phyloP scores from a whole-genome alignment of 2,113 vertebrate species.

The Peromyscus maniculatus region DNA sequence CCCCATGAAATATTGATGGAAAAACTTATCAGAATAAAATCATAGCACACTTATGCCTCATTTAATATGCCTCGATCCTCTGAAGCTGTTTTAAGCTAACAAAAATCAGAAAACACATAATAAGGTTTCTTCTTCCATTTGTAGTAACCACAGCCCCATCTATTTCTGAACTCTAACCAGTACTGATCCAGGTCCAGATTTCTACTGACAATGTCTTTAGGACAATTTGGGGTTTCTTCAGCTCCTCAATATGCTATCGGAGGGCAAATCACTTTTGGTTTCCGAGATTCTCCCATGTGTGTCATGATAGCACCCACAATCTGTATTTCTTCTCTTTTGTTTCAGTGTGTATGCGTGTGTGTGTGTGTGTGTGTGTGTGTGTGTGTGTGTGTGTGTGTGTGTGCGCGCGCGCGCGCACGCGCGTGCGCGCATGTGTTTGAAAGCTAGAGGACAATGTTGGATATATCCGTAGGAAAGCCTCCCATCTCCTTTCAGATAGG shows the following conservation, averaged over 20 bases:
- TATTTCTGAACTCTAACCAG: not conserved
- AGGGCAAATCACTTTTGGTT: not conserved
- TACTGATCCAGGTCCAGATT: not conserved
- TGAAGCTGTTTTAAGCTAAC: not conserved
- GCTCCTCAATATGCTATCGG: not conserved
- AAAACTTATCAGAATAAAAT: slow-evolving; percentile 16
- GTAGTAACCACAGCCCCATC: not conserved
- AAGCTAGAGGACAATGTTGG: not conserved
- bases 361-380: not conserved
- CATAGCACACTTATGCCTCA: not conserved
- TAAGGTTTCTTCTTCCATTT: not conserved
- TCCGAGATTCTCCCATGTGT: not conserved
- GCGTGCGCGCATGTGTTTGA: not conserved
- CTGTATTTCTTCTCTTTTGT: not conserved
- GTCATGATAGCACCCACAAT: not conserved
- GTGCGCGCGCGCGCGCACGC: fast-evolving
- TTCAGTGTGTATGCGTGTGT: too few species aligned
- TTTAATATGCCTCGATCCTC: not conserved
- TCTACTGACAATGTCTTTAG: not conserved
- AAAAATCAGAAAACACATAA: not conserved
- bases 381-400: not conserved
- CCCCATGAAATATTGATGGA: not conserved
- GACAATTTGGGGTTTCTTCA: not conserved
- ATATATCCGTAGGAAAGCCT: not conserved
- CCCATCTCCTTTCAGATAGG: not conserved